Percentiles rank a stretch among this genome's conserved stretches.
Conservation (phyloP, 1,140 invertebrate genomes). For the Drosophila tsacasi region DNA sequence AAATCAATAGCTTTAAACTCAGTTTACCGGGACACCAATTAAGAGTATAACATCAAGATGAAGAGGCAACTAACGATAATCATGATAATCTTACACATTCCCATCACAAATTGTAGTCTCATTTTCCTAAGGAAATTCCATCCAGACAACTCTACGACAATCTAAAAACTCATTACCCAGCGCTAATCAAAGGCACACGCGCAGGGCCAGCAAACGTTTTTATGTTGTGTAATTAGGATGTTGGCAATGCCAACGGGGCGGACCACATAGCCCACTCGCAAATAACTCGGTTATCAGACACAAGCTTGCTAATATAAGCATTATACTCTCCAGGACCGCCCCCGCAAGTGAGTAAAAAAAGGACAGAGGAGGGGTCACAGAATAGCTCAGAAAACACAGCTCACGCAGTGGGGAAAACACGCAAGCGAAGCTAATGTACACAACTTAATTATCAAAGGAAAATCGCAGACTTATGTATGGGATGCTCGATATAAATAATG, state of each 20-base stretch:
- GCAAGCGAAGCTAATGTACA: constrained; percentile 59
- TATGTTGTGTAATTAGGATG: constrained; percentile 59
- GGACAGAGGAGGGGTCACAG: neutral
- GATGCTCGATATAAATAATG: constrained; percentile 63
- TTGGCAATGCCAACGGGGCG: constrained; percentile 32
- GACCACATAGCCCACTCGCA: constrained; percentile 31
- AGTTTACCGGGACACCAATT: too few relatives aligned
- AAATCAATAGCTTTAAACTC: neutral
- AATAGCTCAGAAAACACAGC: constrained; percentile 8
- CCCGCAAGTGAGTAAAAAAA: constrained; percentile 35
- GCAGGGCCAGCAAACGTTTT: constrained; percentile 43
- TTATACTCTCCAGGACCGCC: constrained; percentile 31
- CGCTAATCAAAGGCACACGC: constrained; percentile 58
- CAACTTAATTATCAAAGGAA: constrained; percentile 63
- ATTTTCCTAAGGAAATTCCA: constrained; percentile 15
- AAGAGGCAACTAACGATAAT: constrained; percentile 2
- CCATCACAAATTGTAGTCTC: constrained; percentile 16
- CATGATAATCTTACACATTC: constrained; percentile 20
- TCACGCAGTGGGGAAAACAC: constrained; percentile 55
- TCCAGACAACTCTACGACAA: constrained; percentile 26
- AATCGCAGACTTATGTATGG: constrained; percentile 61
- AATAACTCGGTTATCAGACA: constrained; percentile 56
- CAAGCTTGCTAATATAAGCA: constrained; percentile 58
- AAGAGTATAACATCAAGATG: constrained; percentile 14
- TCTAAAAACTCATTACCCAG: constrained; percentile 48